Conservation (phyloP, 2,113 vertebrate species). For the Caloenas nicobarica region DNA sequence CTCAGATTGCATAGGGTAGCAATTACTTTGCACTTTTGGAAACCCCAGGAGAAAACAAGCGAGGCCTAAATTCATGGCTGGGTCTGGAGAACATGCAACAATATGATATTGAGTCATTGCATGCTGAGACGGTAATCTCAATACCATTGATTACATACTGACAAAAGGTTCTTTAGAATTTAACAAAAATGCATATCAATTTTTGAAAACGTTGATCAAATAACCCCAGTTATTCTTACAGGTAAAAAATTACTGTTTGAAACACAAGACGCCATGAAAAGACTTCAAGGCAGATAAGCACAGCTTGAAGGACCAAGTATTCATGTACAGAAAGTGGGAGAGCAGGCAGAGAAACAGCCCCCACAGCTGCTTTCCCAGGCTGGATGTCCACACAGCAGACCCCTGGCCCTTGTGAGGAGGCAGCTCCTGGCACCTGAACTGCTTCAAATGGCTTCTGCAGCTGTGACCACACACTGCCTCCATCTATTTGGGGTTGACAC, state of each 20-base stretch:
- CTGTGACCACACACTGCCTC: neutral
- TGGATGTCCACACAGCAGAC: neutral
- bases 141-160: neutral
- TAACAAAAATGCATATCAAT: neutral
- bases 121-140: neutral
- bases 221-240: neutral
- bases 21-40: neutral
- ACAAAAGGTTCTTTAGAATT: neutral
- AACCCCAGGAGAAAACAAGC: neutral
- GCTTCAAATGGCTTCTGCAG: neutral
- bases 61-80: neutral
- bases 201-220: neutral
- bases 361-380: neutral
- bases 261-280: neutral
- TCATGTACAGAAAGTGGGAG: neutral
- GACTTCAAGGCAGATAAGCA: neutral
- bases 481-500: neutral
- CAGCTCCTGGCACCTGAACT: neutral
- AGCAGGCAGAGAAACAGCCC: neutral
- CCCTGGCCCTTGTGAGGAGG: fast-evolving
- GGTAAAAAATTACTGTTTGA: neutral
- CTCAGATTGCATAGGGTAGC: neutral
- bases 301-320: neutral
- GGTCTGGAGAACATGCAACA: neutral
- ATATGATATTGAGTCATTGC: neutral